Base-by-base conservation (phyloP, 2,797 vertebrate species). In the Lithobates sylvaticus region DNA sequence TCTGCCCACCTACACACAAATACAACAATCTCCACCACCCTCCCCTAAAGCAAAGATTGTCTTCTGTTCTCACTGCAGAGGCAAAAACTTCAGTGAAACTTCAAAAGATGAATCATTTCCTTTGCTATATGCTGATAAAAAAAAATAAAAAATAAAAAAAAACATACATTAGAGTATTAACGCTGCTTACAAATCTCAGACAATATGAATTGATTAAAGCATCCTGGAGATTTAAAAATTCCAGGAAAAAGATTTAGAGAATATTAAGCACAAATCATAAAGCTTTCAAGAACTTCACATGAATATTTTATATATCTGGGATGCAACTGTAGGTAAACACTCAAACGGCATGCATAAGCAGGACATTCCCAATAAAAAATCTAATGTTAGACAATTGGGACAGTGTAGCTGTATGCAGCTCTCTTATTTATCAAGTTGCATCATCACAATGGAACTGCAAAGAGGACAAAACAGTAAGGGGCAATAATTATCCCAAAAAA, bases 21-120 rank as follows among this genome's bases (percentile, higher is more conserved):
- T 68, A 83, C 83, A 84, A 76, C 34, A 74, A 67, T 65, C 54
- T 74, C 50, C 50, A 61, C 78, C 78, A 67, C 75, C 85, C 54
- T 87, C 75, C 75, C 80, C 85, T 87, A 83, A 78, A 78, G 75
- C 84, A 76, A 86, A 86, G 84, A 76, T 69, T 70, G 36, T 34
- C 68, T 78, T 76, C 42, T 74, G 39, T 78, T 87, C 75, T 74
- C 44, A 83, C 58, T 61, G 9, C 6, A 67, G 42, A 73, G 54
- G 61, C 29, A n/a, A 13, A 23, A 81, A 72, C 36, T 47, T 84
- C 34, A 36, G 47, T 72, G 54, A 71, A 76, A 23, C 61, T 74
- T 82, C 47, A 75, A 76, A 70, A 64, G 72, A 50, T 86, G 85
- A 82, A 27, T 86, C 78, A 86, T 34, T 64, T 81, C 65, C 73